Evolutionary conservation across 2,888 invertebrate species (phyloP).

Genomic region (Temnothorax unifasciatus): DNA sequence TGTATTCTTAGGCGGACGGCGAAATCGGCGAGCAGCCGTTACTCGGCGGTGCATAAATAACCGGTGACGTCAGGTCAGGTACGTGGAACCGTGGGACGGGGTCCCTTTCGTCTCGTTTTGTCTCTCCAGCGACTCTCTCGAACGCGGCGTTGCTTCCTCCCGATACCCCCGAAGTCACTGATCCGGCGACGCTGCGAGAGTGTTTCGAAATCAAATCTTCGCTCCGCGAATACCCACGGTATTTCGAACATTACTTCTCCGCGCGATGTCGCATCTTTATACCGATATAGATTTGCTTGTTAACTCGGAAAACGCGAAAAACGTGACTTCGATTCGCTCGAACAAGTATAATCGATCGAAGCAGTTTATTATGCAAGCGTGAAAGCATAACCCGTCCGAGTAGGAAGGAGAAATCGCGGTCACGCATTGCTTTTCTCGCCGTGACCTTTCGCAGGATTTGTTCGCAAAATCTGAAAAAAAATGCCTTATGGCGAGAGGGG

Average conservation of each 20-base stretch:
- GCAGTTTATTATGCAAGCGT: slow-evolving; percentile 16
- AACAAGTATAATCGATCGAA: slow-evolving; percentile 19
- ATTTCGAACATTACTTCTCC: neutral
- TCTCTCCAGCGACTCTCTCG: neutral
- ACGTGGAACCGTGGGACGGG: slow-evolving; percentile 50
- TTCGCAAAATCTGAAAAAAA: slow-evolving; percentile 19
- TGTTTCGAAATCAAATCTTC: neutral
- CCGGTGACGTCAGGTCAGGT: slow-evolving; percentile 65
- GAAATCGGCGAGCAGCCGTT: slow-evolving; percentile 57
- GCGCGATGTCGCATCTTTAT: neutral
- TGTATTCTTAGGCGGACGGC: slow-evolving; percentile 66
- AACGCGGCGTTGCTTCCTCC: neutral
- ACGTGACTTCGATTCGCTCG: neutral
- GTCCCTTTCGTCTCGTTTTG: slow-evolving; percentile 11
- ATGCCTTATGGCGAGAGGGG: neutral
- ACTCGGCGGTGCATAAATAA: slow-evolving; percentile 65
- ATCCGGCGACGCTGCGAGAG: neutral
- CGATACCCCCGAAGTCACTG: neutral
- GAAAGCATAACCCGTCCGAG: neutral
- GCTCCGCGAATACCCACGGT: neutral
- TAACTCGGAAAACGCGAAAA: neutral
- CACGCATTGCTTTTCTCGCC: slow-evolving; percentile 13
- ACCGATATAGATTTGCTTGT: neutral
- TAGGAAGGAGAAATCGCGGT: slow-evolving; percentile 4
- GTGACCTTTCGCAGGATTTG: slow-evolving; percentile 33